Percentiles rank a stretch among this genome's conserved stretches.
Evolutionary conservation across 2,797 vertebrate species (phyloP).

Genomic region (Austrolebias charrua): DNA sequence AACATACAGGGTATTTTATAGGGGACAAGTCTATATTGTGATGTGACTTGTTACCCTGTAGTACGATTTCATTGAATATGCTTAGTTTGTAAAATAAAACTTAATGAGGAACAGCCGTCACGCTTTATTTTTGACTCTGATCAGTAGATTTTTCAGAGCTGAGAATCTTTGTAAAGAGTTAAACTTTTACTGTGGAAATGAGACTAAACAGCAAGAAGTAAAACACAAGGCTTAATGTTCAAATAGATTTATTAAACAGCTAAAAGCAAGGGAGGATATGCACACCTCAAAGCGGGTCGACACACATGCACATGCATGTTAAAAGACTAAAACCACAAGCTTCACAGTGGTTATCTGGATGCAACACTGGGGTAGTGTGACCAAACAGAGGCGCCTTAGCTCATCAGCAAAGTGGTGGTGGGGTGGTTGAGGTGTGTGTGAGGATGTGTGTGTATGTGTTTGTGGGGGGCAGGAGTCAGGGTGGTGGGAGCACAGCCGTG

Average conservation of each 20-base stretch:
- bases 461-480: slow-evolving; percentile 18
- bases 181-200: neutral
- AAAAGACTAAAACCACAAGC: slow-evolving; percentile 61
- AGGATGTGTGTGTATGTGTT: slow-evolving; percentile 21
- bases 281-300: slow-evolving; percentile 37
- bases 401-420: slow-evolving; percentile 44
- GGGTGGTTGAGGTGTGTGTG: slow-evolving; percentile 14
- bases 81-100: too few species aligned
- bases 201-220: neutral
- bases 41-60: too few species aligned
- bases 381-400: slow-evolving; percentile 54
- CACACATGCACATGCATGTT: slow-evolving; percentile 3
- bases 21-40: too few species aligned
- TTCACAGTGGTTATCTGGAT: slow-evolving; percentile 72
- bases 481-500: slow-evolving; percentile 67
- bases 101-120: too few species aligned
- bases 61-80: too few species aligned
- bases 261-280: neutral
- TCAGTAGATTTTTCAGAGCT: too few species aligned
- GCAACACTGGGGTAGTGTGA: slow-evolving; percentile 73
- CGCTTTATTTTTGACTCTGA: too few species aligned
- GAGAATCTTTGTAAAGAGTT: too few species aligned
- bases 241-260: slow-evolving; percentile 39
- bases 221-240: slow-evolving; percentile 2
- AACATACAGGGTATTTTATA: too few species aligned